Base-by-base conservation (phyloP, 2,113 vertebrate genomes). In the Mesembrinibis cayennensis region DNA sequence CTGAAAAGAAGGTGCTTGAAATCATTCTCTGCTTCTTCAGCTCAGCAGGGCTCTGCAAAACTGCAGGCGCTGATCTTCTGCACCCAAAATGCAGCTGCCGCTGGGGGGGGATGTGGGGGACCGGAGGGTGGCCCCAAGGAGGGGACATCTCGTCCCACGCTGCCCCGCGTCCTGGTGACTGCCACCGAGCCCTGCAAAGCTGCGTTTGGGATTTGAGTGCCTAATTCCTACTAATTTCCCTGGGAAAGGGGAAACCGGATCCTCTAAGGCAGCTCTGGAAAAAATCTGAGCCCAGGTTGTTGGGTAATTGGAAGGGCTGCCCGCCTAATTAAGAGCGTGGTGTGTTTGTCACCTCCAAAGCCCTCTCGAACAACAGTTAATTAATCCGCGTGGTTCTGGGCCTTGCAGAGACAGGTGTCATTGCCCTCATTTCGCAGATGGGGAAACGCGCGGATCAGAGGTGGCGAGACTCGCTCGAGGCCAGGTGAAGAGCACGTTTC, bases 221-320 rank as follows among this genome's bases (percentile, higher is more conserved):
- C 36, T 85, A 71, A 96, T 91, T 94, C 93, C 90, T 56, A 27
- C 66, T 76, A 13, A 72, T 91, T 93, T 90, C 87, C 82, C 53
- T 90, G 85, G 58, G 90, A 95, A 93, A 93, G 56, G 66, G 65
- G 87, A 91, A 96, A 80, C 16, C 3, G 8, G 85, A 61, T 69
- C 82, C 67, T 82, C 30, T 61, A 50, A 93, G 81, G 70, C 91
- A 78, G 94, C 71, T 89, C 59, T 47, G 82, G 47, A 12, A 61
- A 32, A 66, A 23, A n/a, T 8, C 82, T 40, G 32, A 45, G 79
- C n/a, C 40, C 78, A 9, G 65, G 40, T 30, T 38, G 77, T 16
- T 16, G 81, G 76, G 61, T n/a, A 80, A 72, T 66, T 76, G 90
- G 79, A 90, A 91, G 16, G 87, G 81, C 82, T 62, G 45, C 85